Base-by-base conservation (phyloP, 30 jellyfish, hydroid and myxozoan genomes). In the Aurelia aurita complex sp. Pacific region DNA sequence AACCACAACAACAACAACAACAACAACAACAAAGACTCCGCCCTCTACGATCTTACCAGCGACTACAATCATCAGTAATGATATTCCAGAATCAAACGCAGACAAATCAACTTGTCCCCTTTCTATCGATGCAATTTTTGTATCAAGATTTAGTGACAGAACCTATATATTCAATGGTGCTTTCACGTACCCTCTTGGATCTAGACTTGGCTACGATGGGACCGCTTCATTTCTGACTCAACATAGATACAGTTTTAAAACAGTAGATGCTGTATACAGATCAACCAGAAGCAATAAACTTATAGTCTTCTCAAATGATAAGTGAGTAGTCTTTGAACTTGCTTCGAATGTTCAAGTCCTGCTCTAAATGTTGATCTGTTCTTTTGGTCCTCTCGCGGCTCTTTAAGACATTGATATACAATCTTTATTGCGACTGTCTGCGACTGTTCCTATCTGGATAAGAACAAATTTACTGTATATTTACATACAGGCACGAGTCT, bases 181-280 rank as follows among this genome's bases (percentile, higher is more conserved):
- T 15, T 70, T 33, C 8, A 69, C 55, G 11, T 83, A 54, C 53
- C 52, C 92, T 6, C 68, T 83, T 17, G 86, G 92, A 4, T 12
- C 70, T 8, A 34, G 74, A 60, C 92, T 83, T 46, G 80, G 82
- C 61, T 69, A 71, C 29, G 17, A 61, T 2, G 73, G 52, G 46
- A 9, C 14, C 12, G 11, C 32, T 11, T 4, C 67, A 6, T 29
- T 52, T 13, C 29, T 16, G 0, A 66, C 55, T 29, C 19, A 43
- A 17, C 9, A 61, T 32, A 57, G 76, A 51, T 83, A 2, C 35
- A 3, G 16, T 11, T 83, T 83, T 55, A 67, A 74, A 38, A 15
- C 42, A 61, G 52, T 83, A 7, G 92, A 83, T 83, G 92, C 92
- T 12, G 80, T 53, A 10, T 83, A 83, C 62, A 50, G 79, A 61